These are phyloP conservation scores for Hiodon tergisus DNA, from an alignment of 2,113 vertebrate genomes.

Conservation along the genomic window DNA sequence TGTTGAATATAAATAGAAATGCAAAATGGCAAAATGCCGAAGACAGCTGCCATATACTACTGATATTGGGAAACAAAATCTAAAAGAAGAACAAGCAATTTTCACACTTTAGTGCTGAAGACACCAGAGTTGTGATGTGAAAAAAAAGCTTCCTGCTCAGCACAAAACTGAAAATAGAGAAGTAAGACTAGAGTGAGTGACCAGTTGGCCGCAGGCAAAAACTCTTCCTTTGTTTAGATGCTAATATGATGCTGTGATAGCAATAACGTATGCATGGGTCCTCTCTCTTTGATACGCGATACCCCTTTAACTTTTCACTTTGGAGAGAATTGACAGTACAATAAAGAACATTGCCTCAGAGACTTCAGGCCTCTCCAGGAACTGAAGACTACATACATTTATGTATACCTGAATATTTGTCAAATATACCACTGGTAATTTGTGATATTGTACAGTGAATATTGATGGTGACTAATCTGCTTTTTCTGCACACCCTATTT, in stretches of 20 bases:
- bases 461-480: background rate
- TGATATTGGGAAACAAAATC: slow-evolving; percentile 20
- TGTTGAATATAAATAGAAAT: too few relatives aligned
- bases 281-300: slow-evolving; percentile 59
- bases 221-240: slow-evolving; percentile 63
- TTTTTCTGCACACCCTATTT: background rate
- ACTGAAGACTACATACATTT: background rate
- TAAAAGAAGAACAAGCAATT: slow-evolving; percentile 55
- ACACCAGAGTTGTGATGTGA: slow-evolving; percentile 31
- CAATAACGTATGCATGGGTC: slow-evolving; percentile 54
- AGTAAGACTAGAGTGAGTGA: slow-evolving; percentile 56
- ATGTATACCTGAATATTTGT: background rate
- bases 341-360: background rate
- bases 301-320: slow-evolving; percentile 48
- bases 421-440: background rate
- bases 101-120: slow-evolving; percentile 58
- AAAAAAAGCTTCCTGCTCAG: slow-evolving; percentile 52
- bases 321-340: background rate
- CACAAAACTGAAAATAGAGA: slow-evolving; percentile 58
- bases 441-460: background rate
- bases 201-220: slow-evolving; percentile 56
- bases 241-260: slow-evolving; percentile 65
- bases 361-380: background rate
- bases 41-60: slow-evolving; percentile 67
- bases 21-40: slow-evolving; percentile 18